Conservation (phyloP, 1,140 invertebrate genomes). For the Cydia strobilella region DNA sequence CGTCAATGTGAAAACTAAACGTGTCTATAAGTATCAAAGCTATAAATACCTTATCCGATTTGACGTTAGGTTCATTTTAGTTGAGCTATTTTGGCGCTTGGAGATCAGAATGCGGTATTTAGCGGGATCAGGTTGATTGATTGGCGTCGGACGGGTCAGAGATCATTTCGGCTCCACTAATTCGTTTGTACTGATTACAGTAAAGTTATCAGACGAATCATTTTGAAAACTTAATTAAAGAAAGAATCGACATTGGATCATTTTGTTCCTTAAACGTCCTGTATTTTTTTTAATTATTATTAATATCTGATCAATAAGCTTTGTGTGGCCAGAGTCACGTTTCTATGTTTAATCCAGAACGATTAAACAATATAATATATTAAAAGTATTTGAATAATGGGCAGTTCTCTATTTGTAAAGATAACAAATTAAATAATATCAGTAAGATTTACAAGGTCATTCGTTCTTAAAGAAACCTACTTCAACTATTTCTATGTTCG, state of each 20-base stretch:
- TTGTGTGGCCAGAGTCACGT: too few relatives aligned
- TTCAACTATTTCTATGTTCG: too few relatives aligned
- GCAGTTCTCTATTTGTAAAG: too few relatives aligned
- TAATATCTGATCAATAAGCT: too few relatives aligned
- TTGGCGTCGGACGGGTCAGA: constrained; percentile 64
- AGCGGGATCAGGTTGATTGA: constrained; percentile 70
- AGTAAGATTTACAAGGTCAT: too few relatives aligned
- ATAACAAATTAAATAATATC: too few relatives aligned
- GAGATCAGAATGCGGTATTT: constrained; percentile 62
- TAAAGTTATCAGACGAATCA: constrained; percentile 34
- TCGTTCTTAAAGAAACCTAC: too few relatives aligned
- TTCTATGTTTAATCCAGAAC: too few relatives aligned
- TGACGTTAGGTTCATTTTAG: constrained; percentile 40
- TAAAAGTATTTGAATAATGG: too few relatives aligned
- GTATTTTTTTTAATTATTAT: too few relatives aligned
- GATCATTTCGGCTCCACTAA: constrained; percentile 58
- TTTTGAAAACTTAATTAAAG: constrained; percentile 1
- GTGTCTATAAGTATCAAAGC: constrained; percentile 25
- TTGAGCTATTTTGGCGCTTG: constrained; percentile 3
- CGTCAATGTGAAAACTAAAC: constrained; percentile 58
- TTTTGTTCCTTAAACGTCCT: too few relatives aligned
- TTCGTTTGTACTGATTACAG: constrained; percentile 50
- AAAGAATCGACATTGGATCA: neutral
- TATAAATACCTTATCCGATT: constrained; percentile 43
- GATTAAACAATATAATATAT: too few relatives aligned